These are phyloP conservation scores for Dinothrombium tinctorium DNA, from an alignment of 1,140 invertebrate species.

Conservation along the genomic window DNA sequence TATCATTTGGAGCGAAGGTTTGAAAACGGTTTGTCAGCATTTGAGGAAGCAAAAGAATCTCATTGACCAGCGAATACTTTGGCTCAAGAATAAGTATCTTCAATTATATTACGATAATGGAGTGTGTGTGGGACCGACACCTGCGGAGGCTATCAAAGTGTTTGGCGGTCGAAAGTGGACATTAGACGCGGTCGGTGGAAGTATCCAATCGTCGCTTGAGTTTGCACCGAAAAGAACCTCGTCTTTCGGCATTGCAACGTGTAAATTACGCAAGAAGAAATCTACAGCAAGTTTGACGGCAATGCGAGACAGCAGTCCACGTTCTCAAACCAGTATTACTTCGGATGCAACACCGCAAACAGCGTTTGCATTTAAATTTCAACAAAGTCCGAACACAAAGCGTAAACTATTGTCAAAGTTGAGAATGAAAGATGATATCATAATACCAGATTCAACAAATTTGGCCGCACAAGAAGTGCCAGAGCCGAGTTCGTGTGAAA, in stretches of 20 bases:
- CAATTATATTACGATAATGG: conserved; percentile 66
- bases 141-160: conserved; percentile 62
- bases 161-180: conserved; percentile 66
- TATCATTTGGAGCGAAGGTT: conserved; percentile 32
- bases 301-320: conserved; percentile 7
- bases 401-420: too few relatives aligned
- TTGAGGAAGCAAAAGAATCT: conserved; percentile 48
- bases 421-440: neutral
- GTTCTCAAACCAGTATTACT: neutral
- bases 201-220: neutral
- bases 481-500: neutral
- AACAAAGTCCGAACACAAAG: too few relatives aligned
- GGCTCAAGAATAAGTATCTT: conserved; percentile 76
- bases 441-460: neutral
- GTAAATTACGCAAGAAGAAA: conserved; percentile 37
- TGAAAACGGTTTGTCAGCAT: conserved; percentile 44
- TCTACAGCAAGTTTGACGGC: conserved; percentile 24
- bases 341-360: conserved; percentile 2
- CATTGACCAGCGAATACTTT: conserved; percentile 56
- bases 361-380: too few relatives aligned
- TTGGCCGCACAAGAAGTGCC: neutral
- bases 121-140: conserved; percentile 48
- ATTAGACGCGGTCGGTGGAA: conserved; percentile 17
- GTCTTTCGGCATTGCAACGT: conserved; percentile 22
- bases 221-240: conserved; percentile 17